Conservation (phyloP, 1,140 invertebrate species). For the Nixonia krombeini region DNA sequence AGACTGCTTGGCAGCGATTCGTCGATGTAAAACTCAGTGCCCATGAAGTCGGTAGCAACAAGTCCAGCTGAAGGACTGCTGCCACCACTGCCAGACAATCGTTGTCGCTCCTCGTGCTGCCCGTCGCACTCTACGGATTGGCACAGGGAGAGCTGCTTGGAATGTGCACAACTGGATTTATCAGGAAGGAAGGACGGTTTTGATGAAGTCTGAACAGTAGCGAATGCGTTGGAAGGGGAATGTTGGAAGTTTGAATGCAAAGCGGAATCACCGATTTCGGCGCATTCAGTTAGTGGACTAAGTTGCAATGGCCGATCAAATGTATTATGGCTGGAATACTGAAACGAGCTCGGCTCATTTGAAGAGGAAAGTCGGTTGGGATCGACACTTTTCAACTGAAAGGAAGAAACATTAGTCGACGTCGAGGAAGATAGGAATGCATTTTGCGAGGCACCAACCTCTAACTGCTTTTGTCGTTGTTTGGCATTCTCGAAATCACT, state of each 20-base stretch:
- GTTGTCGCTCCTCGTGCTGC: slow-evolving; percentile 49
- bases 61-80: slow-evolving; percentile 60
- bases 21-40: slow-evolving; percentile 89
- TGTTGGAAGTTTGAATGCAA: slow-evolving; percentile 7
- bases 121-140: slow-evolving; percentile 64
- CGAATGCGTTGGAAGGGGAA: too few relatives aligned
- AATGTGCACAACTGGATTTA: slow-evolving; percentile 56
- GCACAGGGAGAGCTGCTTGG: slow-evolving; percentile 40
- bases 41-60: slow-evolving; percentile 77
- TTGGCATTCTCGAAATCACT: slow-evolving; percentile 53
- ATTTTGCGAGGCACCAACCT: slow-evolving; percentile 69
- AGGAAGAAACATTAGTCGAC: slow-evolving; percentile 62
- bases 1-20: slow-evolving; percentile 83
- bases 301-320: slow-evolving; percentile 58
- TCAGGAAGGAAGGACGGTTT: slow-evolving; percentile 21
- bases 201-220: neutral
- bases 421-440: slow-evolving; percentile 63
- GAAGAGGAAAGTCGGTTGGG: slow-evolving; percentile 59
- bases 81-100: slow-evolving; percentile 57
- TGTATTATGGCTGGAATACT: slow-evolving; percentile 57
- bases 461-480: slow-evolving; percentile 64
- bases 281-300: slow-evolving; percentile 63
- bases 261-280: slow-evolving; percentile 47
- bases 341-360: slow-evolving; percentile 60
- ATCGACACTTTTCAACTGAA: slow-evolving; percentile 60